A percentile compares a stretch with the other conserved stretches of the same genome.
These are phyloP conservation scores for Agonum fuliginosum DNA, from an alignment of 2,888 invertebrate species.

Conservation along the genomic window DNA sequence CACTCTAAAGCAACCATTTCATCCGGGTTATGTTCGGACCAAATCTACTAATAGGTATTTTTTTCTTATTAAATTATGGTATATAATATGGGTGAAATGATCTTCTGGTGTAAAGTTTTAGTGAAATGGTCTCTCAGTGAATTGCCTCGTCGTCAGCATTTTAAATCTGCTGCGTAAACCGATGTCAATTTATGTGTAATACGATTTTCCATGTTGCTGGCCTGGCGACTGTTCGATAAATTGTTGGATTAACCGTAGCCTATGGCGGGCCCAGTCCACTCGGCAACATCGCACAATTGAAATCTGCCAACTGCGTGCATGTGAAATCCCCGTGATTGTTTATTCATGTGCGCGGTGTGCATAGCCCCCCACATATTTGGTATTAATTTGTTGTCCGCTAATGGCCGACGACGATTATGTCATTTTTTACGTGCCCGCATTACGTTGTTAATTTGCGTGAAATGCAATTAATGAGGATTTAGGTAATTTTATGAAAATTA, in stretches of 20 bases:
- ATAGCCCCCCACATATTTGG: slow-evolving; percentile 35
- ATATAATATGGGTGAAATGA: too few species aligned
- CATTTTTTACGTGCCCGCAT: slow-evolving; percentile 34
- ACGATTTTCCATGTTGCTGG: slow-evolving; percentile 22
- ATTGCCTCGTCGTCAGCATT: background rate
- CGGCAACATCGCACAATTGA: slow-evolving; percentile 36
- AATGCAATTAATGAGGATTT: slow-evolving; percentile 37
- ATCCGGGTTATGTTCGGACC: too few species aligned
- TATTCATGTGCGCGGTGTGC: slow-evolving; percentile 15
- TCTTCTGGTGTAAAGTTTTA: background rate
- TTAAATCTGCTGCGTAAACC: background rate
- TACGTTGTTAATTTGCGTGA: slow-evolving; percentile 32
- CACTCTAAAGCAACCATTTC: too few species aligned
- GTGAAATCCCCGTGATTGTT: slow-evolving; percentile 31
- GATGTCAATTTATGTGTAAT: slow-evolving; percentile 4
- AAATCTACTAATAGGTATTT: too few species aligned
- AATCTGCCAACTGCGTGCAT: slow-evolving; percentile 31
- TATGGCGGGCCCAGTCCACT: slow-evolving; percentile 6
- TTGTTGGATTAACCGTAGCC: slow-evolving; percentile 18
- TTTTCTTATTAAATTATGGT: too few species aligned
- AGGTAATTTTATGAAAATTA: slow-evolving; percentile 42
- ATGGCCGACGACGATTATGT: slow-evolving; percentile 36
- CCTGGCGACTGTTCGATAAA: slow-evolving; percentile 38
- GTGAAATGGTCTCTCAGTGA: background rate
- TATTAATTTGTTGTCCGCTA: slow-evolving; percentile 40